These are phyloP conservation scores for Colaptes auratus DNA, from an alignment of 2,113 vertebrate genomes.

Conservation along the genomic window DNA sequence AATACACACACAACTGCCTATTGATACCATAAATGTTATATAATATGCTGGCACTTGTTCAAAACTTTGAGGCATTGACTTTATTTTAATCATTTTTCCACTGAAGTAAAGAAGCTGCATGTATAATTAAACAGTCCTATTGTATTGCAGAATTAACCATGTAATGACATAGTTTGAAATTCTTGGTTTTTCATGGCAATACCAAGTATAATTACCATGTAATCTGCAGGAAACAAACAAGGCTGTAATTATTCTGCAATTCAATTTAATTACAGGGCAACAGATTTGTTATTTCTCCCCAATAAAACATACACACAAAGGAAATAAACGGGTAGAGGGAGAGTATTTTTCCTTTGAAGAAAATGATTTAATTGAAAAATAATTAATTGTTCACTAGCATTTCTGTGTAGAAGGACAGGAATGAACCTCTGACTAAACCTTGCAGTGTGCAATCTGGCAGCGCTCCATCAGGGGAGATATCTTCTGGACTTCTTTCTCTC, in stretches of 20 bases:
- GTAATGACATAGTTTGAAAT: constrained; percentile 82
- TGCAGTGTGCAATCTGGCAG: background rate
- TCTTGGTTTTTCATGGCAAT: constrained; percentile 83
- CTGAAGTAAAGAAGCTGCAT: constrained; percentile 78
- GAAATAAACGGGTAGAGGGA: constrained; percentile 42
- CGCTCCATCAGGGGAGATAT: background rate
- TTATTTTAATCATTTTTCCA: constrained; percentile 80
- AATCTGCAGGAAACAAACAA: constrained; percentile 82
- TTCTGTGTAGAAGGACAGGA: background rate
- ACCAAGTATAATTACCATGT: constrained; percentile 82
- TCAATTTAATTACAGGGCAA: constrained; percentile 81
- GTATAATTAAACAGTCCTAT: constrained; percentile 81
- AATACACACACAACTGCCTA: background rate
- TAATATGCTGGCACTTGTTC: constrained; percentile 70
- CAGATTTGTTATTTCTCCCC: constrained; percentile 73
- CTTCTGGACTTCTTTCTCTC: background rate
- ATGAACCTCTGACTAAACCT: background rate
- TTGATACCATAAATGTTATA: constrained; percentile 57
- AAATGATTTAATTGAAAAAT: background rate
- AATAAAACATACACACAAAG: constrained; percentile 68
- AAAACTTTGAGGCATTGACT: constrained; percentile 75
- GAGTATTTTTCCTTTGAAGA: constrained; percentile 23
- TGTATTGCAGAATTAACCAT: constrained; percentile 82
- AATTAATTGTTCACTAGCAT: background rate
- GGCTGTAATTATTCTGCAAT: constrained; percentile 81